phyloP scores from a whole-genome alignment of 1,140 invertebrate species.

The Oryctes rhinoceros region DNA sequence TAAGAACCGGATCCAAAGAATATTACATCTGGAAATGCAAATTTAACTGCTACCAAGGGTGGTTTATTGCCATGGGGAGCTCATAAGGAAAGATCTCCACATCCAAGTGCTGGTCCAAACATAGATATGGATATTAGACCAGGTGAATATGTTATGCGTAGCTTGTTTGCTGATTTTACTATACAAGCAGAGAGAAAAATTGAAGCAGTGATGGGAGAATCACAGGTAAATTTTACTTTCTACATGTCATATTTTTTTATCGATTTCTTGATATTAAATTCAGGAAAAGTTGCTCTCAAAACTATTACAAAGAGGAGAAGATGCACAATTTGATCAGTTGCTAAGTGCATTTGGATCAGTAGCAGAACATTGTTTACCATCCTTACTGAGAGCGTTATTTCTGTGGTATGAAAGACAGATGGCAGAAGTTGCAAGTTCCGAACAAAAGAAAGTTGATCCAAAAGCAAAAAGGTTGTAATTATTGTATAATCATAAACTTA shows the following conservation, averaged over 20 bases:
- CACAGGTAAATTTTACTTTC: constrained; percentile 67
- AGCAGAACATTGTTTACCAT: constrained; percentile 97
- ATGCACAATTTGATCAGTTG: constrained; percentile 94
- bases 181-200: constrained; percentile 93
- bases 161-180: constrained; percentile 94
- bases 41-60: constrained; percentile 46
- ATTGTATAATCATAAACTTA: neutral
- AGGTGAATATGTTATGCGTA: constrained; percentile 95
- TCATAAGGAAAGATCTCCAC: constrained; percentile 75
- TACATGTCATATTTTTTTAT: neutral
- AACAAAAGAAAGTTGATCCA: constrained; percentile 68
- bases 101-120: constrained; percentile 63
- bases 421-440: constrained; percentile 67
- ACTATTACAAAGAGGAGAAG: constrained; percentile 93
- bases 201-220: constrained; percentile 91
- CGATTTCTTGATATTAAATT: neutral
- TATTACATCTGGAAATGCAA: constrained; percentile 4
- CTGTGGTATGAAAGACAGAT: constrained; percentile 96
- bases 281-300: constrained; percentile 91
- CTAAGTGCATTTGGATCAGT: constrained; percentile 91
- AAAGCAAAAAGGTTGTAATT: constrained; percentile 74
- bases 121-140: constrained; percentile 76
- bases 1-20: constrained; percentile 45
- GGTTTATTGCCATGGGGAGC: constrained; percentile 81
- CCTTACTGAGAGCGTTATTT: constrained; percentile 90